These are phyloP conservation scores for Tragelaphus eurycerus DNA, from an alignment of 2,797 vertebrate species.

Conservation along the genomic window DNA sequence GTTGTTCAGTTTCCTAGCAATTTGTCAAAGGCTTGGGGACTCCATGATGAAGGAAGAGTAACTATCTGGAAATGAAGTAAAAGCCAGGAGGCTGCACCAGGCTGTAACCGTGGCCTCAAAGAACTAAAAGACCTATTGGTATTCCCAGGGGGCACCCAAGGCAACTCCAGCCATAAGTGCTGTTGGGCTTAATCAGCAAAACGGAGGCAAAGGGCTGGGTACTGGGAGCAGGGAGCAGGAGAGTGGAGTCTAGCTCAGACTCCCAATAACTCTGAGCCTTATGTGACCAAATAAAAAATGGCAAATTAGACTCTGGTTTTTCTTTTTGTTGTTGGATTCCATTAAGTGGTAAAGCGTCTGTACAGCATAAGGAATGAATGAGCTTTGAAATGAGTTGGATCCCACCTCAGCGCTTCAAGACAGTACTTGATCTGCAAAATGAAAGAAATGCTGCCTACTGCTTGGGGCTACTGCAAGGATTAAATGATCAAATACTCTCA, in stretches of 20 bases:
- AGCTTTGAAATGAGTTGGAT: background rate
- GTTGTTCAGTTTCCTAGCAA: conserved; percentile 47
- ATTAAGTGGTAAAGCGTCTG: background rate
- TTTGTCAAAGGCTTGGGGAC: background rate
- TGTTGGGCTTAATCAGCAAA: background rate
- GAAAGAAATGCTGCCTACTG: background rate
- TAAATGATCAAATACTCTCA: background rate
- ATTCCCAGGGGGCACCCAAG: background rate
- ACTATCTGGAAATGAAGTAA: conserved; percentile 3
- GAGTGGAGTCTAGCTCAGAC: background rate
- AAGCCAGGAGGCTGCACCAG: background rate
- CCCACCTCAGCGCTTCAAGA: background rate
- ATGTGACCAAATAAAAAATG: background rate
- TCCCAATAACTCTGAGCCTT: background rate
- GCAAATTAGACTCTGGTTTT: background rate
- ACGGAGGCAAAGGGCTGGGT: background rate
- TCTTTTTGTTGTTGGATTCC: background rate
- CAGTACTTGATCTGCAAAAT: background rate
- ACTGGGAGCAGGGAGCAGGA: background rate
- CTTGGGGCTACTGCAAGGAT: background rate
- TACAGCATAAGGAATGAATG: background rate
- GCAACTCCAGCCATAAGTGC: background rate
- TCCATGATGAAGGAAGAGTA: background rate
- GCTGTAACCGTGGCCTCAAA: rapidly evolving
- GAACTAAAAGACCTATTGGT: background rate